phyloP scores from a whole-genome alignment of 2,113 vertebrate species.

The Sakesphorus luctuosus region DNA sequence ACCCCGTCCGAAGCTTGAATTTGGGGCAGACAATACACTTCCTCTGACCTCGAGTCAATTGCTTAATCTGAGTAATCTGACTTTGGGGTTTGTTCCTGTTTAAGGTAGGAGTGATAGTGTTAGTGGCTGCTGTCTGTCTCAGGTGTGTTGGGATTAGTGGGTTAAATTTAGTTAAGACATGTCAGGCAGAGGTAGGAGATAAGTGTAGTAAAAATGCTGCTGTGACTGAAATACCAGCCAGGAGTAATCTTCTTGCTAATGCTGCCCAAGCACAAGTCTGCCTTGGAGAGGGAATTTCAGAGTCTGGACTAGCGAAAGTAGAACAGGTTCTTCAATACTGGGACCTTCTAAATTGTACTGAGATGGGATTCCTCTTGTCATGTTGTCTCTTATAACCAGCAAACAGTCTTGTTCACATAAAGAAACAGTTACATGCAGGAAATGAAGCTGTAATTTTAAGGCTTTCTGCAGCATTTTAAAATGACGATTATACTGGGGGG shows the following conservation, averaged over 20 bases:
- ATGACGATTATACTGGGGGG: fast-evolving
- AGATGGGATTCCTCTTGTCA: neutral
- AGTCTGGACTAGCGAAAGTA: neutral
- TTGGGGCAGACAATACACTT: neutral
- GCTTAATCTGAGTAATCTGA: conserved; percentile 58
- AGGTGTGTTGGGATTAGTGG: conserved; percentile 65
- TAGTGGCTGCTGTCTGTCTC: neutral
- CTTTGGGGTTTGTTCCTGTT: conserved; percentile 25
- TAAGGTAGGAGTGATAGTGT: conserved; percentile 24
- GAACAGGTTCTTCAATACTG: neutral
- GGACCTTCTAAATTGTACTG: neutral
- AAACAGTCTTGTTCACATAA: neutral
- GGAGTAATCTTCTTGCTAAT: neutral
- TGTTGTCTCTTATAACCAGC: neutral
- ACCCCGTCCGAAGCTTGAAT: neutral
- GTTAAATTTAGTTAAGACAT: conserved; percentile 65
- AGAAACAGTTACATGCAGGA: neutral
- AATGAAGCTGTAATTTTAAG: neutral
- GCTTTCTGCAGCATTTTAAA: neutral
- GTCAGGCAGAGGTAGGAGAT: conserved; percentile 10
- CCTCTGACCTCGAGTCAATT: conserved; percentile 32
- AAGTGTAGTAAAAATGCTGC: conserved; percentile 7
- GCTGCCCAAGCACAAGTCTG: neutral
- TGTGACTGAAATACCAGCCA: neutral
- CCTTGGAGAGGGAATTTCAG: neutral